Evolutionary conservation across 2,113 vertebrate species (phyloP), one percentile per base, ranked within the genome.

Genomic region (Furnarius figulus): DNA sequence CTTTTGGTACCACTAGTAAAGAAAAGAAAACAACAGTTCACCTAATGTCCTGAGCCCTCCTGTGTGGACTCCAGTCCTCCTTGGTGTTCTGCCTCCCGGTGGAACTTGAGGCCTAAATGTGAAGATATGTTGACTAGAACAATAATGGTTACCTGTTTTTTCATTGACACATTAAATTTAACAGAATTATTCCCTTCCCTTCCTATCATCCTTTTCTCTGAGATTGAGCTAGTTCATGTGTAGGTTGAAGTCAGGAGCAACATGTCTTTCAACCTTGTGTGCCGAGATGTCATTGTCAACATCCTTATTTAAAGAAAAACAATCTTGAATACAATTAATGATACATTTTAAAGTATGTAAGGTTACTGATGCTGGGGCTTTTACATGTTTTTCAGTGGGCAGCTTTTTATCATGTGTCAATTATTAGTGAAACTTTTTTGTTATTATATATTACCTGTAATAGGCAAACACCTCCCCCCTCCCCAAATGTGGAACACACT

Each of bases 11-110:
- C 2, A 19, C 33, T 65, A 78, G 35, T 25, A 67, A 79, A 58
- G 46, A 23, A 70, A 49, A 81, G 3, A 71, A 80, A 30, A 21
- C 3, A 58, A 19, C 0, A 0, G 0, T 40, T 80, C 33, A 22
- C 82, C 33, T 85, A 5, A 47, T 55, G 11, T 14, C 16, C 14
- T 0, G 5, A 2, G 42, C 85, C 7, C 6, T 91, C 27, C 16
- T 2, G 1, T 9, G 5, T 30, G 23, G 27, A 14, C 23, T 83
- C 16, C n/a, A 25, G 58, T 72, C 8, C 2, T 85, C 14, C 33
- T 73, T 31, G 16, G 3, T 55, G 17, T 80, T 81, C 27, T 14
- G 24, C 5, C 6, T 84, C 61, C 24, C 61, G 18, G 21, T 85
- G 23, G 61, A 84, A 89, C 25, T 40, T 55, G 30, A 63, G 35